Evolutionary conservation across 1,140 invertebrate genomes (phyloP), one percentile per base, ranked within the genome.

Genomic region (Saxidomus purpurata): DNA sequence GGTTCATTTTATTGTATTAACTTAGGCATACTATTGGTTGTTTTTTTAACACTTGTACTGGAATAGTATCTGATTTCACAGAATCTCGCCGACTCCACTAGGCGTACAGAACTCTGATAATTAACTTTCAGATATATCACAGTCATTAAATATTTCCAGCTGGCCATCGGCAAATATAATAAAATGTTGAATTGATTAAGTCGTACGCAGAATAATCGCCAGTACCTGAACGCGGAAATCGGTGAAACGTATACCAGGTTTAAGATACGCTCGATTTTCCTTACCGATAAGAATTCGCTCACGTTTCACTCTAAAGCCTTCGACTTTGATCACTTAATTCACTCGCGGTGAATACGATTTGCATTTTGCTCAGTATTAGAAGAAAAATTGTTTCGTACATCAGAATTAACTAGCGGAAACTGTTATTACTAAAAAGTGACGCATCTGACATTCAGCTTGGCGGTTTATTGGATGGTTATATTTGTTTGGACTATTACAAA

Each of bases 291-390:
- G 59, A 63, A n/a, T 28, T 6, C 59, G 19, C 59, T 63, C 59
- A 63, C 25, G 59, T 63, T 63, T 28, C 59, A 28, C 59, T 28
- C 59, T 6, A 6, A 28, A 63, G 25, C 1, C 59, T 43, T 25
- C 25, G n/a, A 25, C 59, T 63, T 63, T 63, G 59, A 63, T 63
- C 59, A n/a, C 59, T 63, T 63, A 63, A 63, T 43, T 63, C 59
- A 63, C n/a, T 63, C 59, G n/a, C n/a, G 25, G 59, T 8, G 59
- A 63, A 25, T 63, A 28, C 9, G 19, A 63, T 63, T 63, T 63
- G 59, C 59, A 63, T 63, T 63, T 63, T 28, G 28, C n/a, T 4
- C 59, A 8, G n/a, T n/a, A 63, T 9, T 28, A 28, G 59, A 28
- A 28, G 25, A 28, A n/a, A 63, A 63, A 63, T n/a, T 63, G 59